Conservation (phyloP, 2,797 vertebrate genomes). For the Apogon talboti region DNA sequence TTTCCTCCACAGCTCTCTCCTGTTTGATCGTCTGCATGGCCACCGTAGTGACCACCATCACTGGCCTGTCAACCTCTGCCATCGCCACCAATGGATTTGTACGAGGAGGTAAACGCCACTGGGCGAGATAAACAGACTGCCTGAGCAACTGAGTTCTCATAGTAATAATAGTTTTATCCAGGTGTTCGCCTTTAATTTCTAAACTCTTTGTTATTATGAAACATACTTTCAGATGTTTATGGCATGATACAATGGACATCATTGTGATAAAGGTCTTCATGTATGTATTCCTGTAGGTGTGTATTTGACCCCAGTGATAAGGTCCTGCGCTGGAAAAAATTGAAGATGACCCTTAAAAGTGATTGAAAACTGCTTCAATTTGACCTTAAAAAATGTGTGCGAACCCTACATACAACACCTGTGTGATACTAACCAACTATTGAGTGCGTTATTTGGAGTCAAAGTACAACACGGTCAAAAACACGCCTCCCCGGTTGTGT, state of each 20-base stretch:
- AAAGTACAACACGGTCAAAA: constrained; percentile 16
- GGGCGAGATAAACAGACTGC: neutral
- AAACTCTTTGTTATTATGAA: too few species aligned
- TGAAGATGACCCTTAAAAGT: too few species aligned
- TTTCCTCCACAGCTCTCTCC: constrained; percentile 85
- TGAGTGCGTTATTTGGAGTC: constrained; percentile 15
- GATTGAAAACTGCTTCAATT: too few species aligned
- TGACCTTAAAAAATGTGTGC: too few species aligned
- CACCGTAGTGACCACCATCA: constrained; percentile 96
- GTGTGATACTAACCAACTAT: neutral
- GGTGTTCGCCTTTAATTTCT: too few species aligned
- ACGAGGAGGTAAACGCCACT: constrained; percentile 90
- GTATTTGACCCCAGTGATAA: too few species aligned
- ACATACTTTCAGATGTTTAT: too few species aligned
- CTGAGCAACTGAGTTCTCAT: neutral
- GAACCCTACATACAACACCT: too few species aligned
- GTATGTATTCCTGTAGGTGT: too few species aligned
- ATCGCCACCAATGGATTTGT: constrained; percentile 99
- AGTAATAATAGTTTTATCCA: too few species aligned
- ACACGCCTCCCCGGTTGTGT: constrained; percentile 19
- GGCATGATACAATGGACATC: neutral
- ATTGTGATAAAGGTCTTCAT: too few species aligned
- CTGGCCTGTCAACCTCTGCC: constrained; percentile 96
- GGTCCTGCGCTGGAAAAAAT: too few species aligned
- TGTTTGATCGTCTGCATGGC: constrained; percentile 93